Percentiles rank a stretch among this genome's conserved stretches.
Conservation (phyloP, 2,113 vertebrate species). For the Solenodon paradoxus region DNA sequence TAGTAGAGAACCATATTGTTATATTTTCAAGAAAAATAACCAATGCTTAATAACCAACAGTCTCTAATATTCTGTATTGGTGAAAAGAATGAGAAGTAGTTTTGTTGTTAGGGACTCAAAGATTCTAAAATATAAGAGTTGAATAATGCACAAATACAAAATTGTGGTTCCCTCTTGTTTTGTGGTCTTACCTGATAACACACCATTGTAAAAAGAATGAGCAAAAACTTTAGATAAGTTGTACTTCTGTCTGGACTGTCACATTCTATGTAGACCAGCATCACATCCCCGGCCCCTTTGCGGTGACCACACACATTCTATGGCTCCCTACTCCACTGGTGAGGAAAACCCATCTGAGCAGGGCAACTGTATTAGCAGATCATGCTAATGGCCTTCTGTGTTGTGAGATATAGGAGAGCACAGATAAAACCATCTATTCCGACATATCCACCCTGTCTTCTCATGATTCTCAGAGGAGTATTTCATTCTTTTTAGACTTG, state of each 20-base stretch:
- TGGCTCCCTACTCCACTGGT: background rate
- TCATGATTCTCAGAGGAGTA: background rate
- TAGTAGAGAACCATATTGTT: background rate
- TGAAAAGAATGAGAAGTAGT: background rate
- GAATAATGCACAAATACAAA: background rate
- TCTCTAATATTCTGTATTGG: background rate
- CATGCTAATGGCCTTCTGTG: background rate
- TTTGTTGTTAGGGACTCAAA: background rate
- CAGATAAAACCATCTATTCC: background rate
- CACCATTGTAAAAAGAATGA: background rate
- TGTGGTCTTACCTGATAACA: background rate
- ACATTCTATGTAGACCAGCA: background rate
- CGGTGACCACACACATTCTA: background rate
- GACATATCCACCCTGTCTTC: background rate
- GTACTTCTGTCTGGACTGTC: background rate
- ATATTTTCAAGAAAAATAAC: background rate
- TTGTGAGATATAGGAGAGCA: background rate
- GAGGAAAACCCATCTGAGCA: background rate
- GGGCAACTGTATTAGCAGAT: fast-evolving
- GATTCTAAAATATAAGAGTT: background rate
- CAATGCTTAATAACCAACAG: background rate
- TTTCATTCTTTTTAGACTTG: background rate
- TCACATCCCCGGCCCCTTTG: background rate
- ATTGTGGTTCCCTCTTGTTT: background rate
- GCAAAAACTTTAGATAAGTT: background rate